Evolutionary conservation across 2,113 vertebrate genomes (phyloP), one percentile per base, ranked within the genome.

Genomic region (Myocastor coypus): DNA sequence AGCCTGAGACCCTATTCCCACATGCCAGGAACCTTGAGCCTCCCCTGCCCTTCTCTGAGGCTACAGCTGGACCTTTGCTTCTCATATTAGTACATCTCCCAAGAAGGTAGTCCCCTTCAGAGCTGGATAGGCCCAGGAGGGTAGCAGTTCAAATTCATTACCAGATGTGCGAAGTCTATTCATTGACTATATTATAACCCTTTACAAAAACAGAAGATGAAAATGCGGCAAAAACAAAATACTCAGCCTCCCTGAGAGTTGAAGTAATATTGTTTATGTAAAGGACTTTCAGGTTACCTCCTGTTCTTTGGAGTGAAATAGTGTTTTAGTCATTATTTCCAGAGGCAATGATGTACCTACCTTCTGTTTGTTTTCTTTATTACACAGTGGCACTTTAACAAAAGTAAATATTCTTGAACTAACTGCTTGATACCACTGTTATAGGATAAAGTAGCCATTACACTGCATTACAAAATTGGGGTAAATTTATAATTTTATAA

Each of bases 331-430:
- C 42, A 50, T 64, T 77, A 92, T 87, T 87, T 87, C 83, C 14
- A 50, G 42, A 82, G 22, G 55, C 78, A 91, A 52, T n/a, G 20
- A 52, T 64, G 28, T 86, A 28, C 55, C 71, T 86, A 28, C 55
- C 71, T 64, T 86, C 78, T 46, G 24, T 81, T 89, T 91, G 57
- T 80, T 90, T 94, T 94, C 77, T 87, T 94, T 52, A 91, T 94
- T 84, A 52, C 73, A 68, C 16, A 16, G 50, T 86, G 91, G n/a
- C 55, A 66, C 84, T 86, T 89, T 89, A 69, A 92, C 86, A 91
- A 92, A 94, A 82, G 24, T 57, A 75, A 88, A 71, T 2, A 16
- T 34, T 63, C 52, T 68, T 24, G 50, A 66, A 66, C 83, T 92
- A 80, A 77, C 91, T 83, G 75, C 24, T 81, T 80, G 8, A 9